phyloP scores from a whole-genome alignment of 2,797 vertebrate genomes.

The Anisognathus igniventris region DNA sequence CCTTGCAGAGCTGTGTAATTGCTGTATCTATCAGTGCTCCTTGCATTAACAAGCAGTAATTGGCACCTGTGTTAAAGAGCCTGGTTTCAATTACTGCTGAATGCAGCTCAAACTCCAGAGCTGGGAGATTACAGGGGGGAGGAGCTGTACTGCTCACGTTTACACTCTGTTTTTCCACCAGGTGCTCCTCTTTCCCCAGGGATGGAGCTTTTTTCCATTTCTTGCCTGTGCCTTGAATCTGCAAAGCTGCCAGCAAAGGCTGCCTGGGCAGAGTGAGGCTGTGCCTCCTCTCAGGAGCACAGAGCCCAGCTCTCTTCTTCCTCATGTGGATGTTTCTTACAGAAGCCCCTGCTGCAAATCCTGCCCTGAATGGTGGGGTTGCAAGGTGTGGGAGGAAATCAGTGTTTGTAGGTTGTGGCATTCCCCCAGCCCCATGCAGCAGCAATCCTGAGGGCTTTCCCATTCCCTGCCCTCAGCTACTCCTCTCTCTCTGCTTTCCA shows the following conservation, averaged over 20 bases:
- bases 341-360: background rate
- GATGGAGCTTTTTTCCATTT: background rate
- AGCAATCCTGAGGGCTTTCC: background rate
- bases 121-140: background rate
- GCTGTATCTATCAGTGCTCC: constrained; percentile 22
- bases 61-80: constrained; percentile 38
- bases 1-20: background rate
- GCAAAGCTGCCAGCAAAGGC: background rate
- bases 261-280: background rate
- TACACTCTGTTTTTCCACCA: constrained; percentile 27
- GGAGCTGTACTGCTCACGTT: background rate
- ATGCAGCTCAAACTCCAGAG: background rate
- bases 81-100: constrained; percentile 40
- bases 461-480: background rate
- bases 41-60: constrained; percentile 24
- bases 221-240: background rate
- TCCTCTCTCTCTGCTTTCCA: background rate
- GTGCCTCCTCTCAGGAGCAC: background rate
- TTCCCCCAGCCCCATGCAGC: background rate
- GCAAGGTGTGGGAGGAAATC: background rate
- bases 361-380: background rate
- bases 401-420: background rate
- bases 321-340: background rate
- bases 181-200: constrained; percentile 48
- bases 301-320: background rate